Base-by-base conservation (phyloP, 2,888 invertebrate species). In the Synanthedon andrenaeformis region DNA sequence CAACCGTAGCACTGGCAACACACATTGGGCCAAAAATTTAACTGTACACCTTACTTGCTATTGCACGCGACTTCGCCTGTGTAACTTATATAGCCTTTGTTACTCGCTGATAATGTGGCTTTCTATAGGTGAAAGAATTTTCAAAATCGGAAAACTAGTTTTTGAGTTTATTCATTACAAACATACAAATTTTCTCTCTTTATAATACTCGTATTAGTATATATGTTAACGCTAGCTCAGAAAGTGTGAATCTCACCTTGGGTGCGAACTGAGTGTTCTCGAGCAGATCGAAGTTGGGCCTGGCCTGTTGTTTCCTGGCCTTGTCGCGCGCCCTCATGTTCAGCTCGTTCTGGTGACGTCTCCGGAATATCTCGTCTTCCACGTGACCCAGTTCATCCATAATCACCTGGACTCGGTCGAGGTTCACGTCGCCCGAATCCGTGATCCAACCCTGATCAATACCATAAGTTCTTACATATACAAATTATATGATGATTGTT, bases 341-440 rank as follows among this genome's bases (percentile, higher is more conserved):
- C 57, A 94, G 73, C 73, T 98, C 98, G 64, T 92, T 94, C 69
- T 94, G 91, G 77, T 98, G 96, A 19, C 99, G 87, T 52, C 93
- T 92, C 75, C 95, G 95, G 82, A 99, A 99, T 72, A 99, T 99
- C 84, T 97, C 95, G 88, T 99, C 99, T 78, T 99, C 99, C 41
- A 93, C 93, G 73, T 93, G 92, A 0, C 99, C 99, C 51, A 99
- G 89, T 72, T 98, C 96, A 35, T 92, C 91, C 93, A 99, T 92
- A 54, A 99, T 98, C 63, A 98, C 87, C 82, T 99, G 98, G 6
- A 99, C 98, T 49, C 98, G 90, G 64, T 95, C 94, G 56, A 99
- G 89, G 75, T 96, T 93, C 11, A 99, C 98, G 63, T 96, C 93
- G 0, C 99, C 99, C 45, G 95, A 96, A 71, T 98, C 92, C 0